Percentiles rank a stretch among this genome's conserved stretches.
These are phyloP conservation scores for Typhlomys cinereus DNA, from an alignment of 2,113 vertebrate species.

Conservation along the genomic window DNA sequence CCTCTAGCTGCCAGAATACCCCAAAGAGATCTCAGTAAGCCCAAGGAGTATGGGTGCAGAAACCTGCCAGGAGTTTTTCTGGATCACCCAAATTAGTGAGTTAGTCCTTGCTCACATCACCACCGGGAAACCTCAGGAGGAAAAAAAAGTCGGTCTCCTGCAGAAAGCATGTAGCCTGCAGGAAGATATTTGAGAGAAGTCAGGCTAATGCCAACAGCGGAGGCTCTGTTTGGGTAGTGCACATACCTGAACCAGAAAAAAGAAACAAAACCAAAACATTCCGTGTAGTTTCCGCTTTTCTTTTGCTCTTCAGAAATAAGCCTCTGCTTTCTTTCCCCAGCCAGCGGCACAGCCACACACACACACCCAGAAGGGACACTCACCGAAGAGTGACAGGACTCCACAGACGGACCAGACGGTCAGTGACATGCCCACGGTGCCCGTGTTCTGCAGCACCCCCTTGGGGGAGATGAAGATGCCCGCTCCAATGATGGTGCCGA, in stretches of 20 bases:
- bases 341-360: not conserved
- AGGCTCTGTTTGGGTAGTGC: not conserved
- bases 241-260: not conserved
- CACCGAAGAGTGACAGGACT: slow-evolving; percentile 95
- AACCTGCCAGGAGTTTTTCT: not conserved
- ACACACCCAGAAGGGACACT: slow-evolving; percentile 78
- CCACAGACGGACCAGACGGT: slow-evolving; percentile 93
- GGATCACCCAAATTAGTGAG: slow-evolving; percentile 34
- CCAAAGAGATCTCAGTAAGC: not conserved
- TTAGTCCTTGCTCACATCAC: not conserved
- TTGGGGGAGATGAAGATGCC: slow-evolving; percentile 99
- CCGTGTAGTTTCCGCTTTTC: not conserved
- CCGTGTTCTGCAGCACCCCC: slow-evolving; percentile 94
- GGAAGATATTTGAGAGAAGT: not conserved
- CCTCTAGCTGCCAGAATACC: slow-evolving; percentile 22
- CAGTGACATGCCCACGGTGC: slow-evolving; percentile 96
- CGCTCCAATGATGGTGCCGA: slow-evolving; percentile 96
- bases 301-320: not conserved
- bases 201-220: not conserved
- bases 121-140: slow-evolving; percentile 26
- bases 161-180: not conserved
- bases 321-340: not conserved
- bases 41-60: not conserved
- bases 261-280: not conserved
- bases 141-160: not conserved